phyloP scores from a whole-genome alignment of 2,888 invertebrate species.

The Venustoraphidia nigricollis region DNA sequence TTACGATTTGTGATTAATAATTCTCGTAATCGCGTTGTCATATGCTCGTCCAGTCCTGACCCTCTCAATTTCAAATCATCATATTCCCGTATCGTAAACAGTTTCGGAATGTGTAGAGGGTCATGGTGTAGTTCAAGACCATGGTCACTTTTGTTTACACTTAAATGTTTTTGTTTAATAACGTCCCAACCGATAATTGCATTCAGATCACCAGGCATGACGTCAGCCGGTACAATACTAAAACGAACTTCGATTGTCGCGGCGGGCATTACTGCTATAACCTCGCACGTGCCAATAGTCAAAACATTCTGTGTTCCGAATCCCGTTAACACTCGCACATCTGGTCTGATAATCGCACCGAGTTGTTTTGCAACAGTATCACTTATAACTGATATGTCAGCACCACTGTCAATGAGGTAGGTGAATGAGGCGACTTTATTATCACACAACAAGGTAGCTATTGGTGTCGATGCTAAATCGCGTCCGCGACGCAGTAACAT shows the following conservation, averaged over 20 bases:
- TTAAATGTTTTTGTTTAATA: constrained; percentile 6
- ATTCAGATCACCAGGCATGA: constrained; percentile 7
- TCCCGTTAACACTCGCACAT: constrained; percentile 8
- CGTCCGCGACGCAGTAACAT: too few relatives aligned
- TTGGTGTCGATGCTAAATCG: constrained; percentile 6
- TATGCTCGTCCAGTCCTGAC: background rate
- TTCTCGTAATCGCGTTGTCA: constrained; percentile 4
- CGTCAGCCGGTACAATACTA: constrained; percentile 6
- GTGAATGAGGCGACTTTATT: constrained; percentile 5
- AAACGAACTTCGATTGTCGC: constrained; percentile 10
- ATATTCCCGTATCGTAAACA: background rate
- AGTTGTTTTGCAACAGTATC: constrained; percentile 7
- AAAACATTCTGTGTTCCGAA: constrained; percentile 9
- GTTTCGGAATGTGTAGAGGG: background rate
- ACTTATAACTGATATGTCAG: constrained; percentile 11
- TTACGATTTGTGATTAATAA: background rate
- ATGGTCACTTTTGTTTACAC: constrained; percentile 1
- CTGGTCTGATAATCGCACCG: constrained; percentile 5
- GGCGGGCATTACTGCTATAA: constrained; percentile 9
- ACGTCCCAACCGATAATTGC: constrained; percentile 12
- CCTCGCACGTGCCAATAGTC: constrained; percentile 9
- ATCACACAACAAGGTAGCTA: constrained; percentile 11
- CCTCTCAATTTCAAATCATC: constrained; percentile 2
- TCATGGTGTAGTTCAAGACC: constrained; percentile 8
- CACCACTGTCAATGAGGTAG: constrained; percentile 13